Evolutionary conservation across 2,113 vertebrate species (phyloP).

Genomic region (Marcusenius ussheri): DNA sequence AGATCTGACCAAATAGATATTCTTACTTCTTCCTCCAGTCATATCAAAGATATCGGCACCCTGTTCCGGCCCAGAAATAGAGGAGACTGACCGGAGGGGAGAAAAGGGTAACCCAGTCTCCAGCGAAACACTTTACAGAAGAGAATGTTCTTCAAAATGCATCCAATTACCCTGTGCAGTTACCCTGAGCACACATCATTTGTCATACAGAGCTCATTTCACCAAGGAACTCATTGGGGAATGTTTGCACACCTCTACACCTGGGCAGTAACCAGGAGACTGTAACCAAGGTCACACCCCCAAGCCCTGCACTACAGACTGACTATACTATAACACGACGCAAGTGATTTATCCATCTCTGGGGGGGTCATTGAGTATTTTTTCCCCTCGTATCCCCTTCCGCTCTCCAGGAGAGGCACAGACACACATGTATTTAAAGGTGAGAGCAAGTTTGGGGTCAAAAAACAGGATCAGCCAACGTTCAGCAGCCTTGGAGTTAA

Average conservation of each 20-base stretch:
- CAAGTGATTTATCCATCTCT: neutral
- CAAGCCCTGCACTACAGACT: neutral
- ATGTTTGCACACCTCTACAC: neutral
- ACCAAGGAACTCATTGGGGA: neutral
- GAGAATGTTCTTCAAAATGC: neutral
- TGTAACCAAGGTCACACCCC: neutral
- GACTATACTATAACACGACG: neutral
- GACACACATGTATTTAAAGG: neutral
- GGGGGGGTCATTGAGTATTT: neutral
- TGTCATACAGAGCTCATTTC: neutral
- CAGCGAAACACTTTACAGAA: neutral
- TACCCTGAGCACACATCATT: neutral
- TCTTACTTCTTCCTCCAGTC: neutral
- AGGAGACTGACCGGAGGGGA: neutral
- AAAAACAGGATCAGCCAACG: neutral
- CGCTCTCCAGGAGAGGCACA: neutral
- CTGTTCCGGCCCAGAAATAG: neutral
- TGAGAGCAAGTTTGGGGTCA: neutral
- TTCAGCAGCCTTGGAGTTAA: neutral
- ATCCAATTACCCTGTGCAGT: neutral
- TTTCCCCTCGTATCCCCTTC: neutral
- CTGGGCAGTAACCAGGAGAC: neutral
- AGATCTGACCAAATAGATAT: neutral
- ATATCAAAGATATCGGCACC: neutral
- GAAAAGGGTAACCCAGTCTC: neutral